Conservation (phyloP, 2,797 vertebrate genomes). For the Spheniscus humboldti region DNA sequence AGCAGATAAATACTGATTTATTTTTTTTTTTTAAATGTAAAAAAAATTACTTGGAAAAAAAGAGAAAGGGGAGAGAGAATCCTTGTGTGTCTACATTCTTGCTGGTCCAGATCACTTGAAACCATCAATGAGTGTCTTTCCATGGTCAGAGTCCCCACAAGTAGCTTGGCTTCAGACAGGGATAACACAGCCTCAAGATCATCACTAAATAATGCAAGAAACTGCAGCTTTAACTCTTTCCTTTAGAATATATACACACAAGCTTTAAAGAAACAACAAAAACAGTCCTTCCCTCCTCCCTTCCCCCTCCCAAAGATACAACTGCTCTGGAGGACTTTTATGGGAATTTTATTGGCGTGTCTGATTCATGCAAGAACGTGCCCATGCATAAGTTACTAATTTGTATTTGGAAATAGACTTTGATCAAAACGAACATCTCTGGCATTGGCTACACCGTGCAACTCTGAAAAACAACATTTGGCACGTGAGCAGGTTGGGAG, state of each 20-base stretch:
- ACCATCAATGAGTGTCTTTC: background rate
- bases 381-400: background rate
- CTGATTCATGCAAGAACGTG: constrained; percentile 3
- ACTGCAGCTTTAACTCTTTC: background rate
- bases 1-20: background rate
- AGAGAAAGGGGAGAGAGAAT: background rate
- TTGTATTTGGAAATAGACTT: background rate
- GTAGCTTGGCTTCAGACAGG: background rate
- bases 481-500: background rate
- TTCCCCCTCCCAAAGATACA: background rate
- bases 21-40: background rate
- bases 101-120: background rate
- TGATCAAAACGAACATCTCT: background rate
- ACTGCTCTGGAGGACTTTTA: background rate
- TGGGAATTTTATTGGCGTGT: background rate
- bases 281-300: background rate
- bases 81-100: background rate
- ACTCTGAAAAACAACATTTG: background rate
- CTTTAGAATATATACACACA: background rate
- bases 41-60: background rate
- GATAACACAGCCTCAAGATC: background rate
- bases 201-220: background rate
- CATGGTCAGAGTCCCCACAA: background rate
- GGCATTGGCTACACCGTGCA: background rate
- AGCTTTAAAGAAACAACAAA: background rate